A percentile compares a stretch with the other conserved stretches of the same genome.
phyloP scores from a whole-genome alignment of 1,140 invertebrate genomes.

The Eriosoma lanigerum region DNA sequence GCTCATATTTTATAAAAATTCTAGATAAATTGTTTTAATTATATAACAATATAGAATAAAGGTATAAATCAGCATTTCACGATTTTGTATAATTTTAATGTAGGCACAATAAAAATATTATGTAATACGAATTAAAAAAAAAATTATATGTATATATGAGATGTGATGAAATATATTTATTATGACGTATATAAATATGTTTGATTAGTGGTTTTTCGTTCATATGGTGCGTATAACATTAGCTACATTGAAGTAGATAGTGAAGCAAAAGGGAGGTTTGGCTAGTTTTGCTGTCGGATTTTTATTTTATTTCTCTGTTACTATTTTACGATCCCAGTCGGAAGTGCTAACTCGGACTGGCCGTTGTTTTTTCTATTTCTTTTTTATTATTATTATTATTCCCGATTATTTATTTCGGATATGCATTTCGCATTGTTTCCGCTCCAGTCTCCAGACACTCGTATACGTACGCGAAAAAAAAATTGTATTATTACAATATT shows the following conservation, averaged over 20 bases:
- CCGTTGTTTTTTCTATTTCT: constrained; percentile 30
- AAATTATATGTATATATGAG: no score
- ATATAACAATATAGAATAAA: no score
- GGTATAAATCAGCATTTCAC: no score
- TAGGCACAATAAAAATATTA: no score
- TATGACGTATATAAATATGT: neutral
- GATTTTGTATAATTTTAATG: no score
- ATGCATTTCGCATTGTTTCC: constrained; percentile 48
- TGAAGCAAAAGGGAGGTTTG: constrained; percentile 1
- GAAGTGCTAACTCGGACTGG: constrained; percentile 47
- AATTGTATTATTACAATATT: no score
- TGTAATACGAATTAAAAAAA: no score
- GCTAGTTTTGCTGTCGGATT: constrained; percentile 11
- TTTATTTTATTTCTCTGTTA: constrained; percentile 32
- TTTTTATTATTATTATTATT: no score
- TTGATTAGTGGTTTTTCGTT: constrained; percentile 9
- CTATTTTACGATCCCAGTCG: constrained; percentile 42
- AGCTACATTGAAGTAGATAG: constrained; percentile 1
- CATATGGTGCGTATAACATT: constrained; percentile 1
- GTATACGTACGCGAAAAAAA: no score
- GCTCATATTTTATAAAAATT: no score
- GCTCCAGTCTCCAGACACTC: constrained; percentile 27
- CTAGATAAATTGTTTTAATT: no score
- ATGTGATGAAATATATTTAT: no score
- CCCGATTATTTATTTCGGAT: constrained; percentile 37